phyloP scores from a whole-genome alignment of 2,888 invertebrate species.

The Calameuta filiformis region DNA sequence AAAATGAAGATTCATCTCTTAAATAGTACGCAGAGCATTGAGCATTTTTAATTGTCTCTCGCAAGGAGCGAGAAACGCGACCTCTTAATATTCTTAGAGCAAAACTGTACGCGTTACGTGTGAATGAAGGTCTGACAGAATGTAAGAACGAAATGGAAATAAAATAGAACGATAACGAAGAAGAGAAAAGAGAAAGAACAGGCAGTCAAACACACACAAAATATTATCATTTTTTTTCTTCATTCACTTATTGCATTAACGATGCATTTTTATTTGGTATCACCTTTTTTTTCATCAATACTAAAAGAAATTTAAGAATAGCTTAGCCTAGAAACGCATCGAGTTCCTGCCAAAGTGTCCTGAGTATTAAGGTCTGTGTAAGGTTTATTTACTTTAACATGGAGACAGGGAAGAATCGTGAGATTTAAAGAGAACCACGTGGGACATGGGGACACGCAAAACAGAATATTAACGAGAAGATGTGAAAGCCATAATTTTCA shows the following conservation, averaged over 20 bases:
- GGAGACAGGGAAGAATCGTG: neutral
- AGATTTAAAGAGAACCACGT: neutral
- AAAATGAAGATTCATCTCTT: neutral
- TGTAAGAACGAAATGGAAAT: neutral
- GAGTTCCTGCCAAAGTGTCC: conserved; percentile 38
- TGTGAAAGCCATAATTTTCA: neutral
- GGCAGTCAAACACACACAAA: neutral
- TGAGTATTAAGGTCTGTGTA: conserved; percentile 41
- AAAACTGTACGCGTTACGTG: neutral
- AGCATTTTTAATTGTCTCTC: conserved; percentile 23
- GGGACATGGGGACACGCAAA: neutral
- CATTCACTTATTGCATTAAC: conserved; percentile 37
- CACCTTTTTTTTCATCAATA: conserved; percentile 33
- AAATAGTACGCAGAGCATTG: conserved; percentile 29
- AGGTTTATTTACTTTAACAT: neutral
- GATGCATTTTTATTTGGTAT: conserved; percentile 53
- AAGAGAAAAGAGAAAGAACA: neutral
- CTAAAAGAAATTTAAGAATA: conserved; percentile 30
- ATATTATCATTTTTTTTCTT: conserved; percentile 13
- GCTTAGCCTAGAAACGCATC: conserved; percentile 31
- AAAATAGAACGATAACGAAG: neutral
- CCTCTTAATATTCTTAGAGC: neutral
- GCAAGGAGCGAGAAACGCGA: neutral
- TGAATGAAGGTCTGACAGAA: neutral
- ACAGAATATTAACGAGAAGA: neutral